A percentile compares a stretch with the other conserved stretches of the same genome.
phyloP scores from a whole-genome alignment of 2,113 vertebrate genomes.

The Proterorhinus semilunaris region DNA sequence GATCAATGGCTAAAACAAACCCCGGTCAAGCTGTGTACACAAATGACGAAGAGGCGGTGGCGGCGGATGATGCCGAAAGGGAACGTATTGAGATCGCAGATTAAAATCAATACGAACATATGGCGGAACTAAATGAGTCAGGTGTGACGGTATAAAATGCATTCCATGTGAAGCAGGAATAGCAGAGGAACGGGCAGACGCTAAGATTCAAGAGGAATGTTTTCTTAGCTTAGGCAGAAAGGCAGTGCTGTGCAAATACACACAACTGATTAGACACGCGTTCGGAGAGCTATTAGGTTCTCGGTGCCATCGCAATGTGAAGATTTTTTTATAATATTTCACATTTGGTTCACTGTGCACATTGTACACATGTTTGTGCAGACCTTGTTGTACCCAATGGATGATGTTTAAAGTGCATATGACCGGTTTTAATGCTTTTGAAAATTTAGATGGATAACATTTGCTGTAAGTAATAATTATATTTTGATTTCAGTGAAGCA shows the following conservation, averaged over 20 bases:
- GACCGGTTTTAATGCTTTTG: too few species aligned
- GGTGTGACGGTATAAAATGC: conserved; percentile 30
- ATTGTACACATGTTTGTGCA: too few species aligned
- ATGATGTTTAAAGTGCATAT: too few species aligned
- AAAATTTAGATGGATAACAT: too few species aligned
- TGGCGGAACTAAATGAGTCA: conserved; percentile 23
- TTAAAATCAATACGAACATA: conserved; percentile 65
- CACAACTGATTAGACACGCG: not conserved
- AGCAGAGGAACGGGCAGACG: conserved; percentile 13
- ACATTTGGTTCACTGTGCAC: too few species aligned
- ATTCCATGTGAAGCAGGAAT: conserved; percentile 26
- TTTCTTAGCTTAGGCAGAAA: not conserved
- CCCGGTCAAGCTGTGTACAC: conserved; percentile 26
- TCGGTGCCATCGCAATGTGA: not conserved
- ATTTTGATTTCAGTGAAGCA: too few species aligned
- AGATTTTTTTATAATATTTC: too few species aligned
- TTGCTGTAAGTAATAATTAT: too few species aligned
- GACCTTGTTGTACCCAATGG: too few species aligned
- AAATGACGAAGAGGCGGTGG: conserved; percentile 15
- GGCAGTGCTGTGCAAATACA: not conserved
- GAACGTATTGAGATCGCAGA: conserved; percentile 34
- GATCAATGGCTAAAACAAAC: conserved; percentile 12
- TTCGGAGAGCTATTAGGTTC: not conserved
- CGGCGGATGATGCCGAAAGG: not conserved
- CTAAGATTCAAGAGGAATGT: not conserved